These are phyloP conservation scores for Bombylius major DNA, from an alignment of 2,888 invertebrate genomes.

Conservation along the genomic window DNA sequence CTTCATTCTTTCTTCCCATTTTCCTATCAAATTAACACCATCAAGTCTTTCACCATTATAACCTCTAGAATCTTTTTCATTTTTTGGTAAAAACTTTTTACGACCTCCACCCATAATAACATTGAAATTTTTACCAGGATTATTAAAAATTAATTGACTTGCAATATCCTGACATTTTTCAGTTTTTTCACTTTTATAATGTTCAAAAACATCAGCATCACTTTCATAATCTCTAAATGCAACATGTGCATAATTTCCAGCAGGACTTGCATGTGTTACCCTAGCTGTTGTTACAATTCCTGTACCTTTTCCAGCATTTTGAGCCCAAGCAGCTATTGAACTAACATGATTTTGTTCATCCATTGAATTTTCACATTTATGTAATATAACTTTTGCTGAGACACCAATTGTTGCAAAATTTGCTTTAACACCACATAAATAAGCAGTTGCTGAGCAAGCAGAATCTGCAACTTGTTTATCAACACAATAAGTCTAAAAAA, in stretches of 20 bases:
- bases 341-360: constrained; percentile 44
- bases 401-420: constrained; percentile 66
- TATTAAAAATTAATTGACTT: constrained; percentile 50
- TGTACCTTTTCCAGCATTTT: constrained; percentile 46
- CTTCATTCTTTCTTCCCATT: constrained; percentile 50
- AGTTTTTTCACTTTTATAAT: constrained; percentile 22
- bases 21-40: constrained; percentile 49
- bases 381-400: constrained; percentile 47
- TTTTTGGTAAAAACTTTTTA: constrained; percentile 47
- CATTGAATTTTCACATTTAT: constrained; percentile 48
- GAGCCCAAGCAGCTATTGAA: constrained; percentile 59
- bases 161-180: constrained; percentile 54
- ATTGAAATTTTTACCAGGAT: constrained; percentile 54
- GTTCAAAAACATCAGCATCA: constrained; percentile 42
- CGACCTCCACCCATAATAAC: constrained; percentile 70
- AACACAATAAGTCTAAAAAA: constrained; percentile 55
- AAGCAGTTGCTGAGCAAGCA: constrained; percentile 71
- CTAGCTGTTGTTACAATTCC: constrained; percentile 63
- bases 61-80: constrained; percentile 38
- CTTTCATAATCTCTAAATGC: constrained; percentile 57
- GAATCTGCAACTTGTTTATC: constrained; percentile 71
- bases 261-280: constrained; percentile 67
- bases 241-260: constrained; percentile 56
- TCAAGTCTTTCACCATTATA: constrained; percentile 47
- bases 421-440: constrained; percentile 63